These are phyloP conservation scores for Capreolus pygargus DNA, from an alignment of 2,113 vertebrate genomes.

Conservation along the genomic window DNA sequence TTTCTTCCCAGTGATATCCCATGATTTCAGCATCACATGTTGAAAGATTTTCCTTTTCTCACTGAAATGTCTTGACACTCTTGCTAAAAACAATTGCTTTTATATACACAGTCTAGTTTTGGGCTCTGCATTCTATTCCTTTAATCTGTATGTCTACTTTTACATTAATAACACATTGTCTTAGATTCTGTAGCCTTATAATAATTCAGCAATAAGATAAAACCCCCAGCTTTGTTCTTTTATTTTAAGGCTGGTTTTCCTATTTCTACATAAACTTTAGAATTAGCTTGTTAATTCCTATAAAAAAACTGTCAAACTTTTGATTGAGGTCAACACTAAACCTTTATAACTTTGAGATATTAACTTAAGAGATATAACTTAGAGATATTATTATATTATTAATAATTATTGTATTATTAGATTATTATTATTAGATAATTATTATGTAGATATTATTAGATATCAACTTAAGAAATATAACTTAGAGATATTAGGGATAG, in stretches of 20 bases:
- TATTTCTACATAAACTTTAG: neutral
- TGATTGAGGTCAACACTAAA: neutral
- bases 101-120: neutral
- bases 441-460: neutral
- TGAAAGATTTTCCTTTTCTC: neutral
- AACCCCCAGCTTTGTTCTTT: neutral
- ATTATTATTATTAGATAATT: neutral
- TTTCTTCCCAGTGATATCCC: neutral
- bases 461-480: neutral
- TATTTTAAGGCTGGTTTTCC: neutral
- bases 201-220: neutral
- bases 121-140: neutral
- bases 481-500: neutral
- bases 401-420: neutral
- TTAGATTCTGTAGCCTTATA: neutral
- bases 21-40: neutral
- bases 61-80: neutral
- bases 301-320: neutral
- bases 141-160: neutral
- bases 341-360: neutral
- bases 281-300: neutral
- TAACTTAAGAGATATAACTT: neutral
- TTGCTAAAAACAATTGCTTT: neutral
- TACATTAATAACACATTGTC: neutral
- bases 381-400: neutral